phyloP scores from a whole-genome alignment of 2,797 vertebrate species.

The Siniperca undulata region DNA sequence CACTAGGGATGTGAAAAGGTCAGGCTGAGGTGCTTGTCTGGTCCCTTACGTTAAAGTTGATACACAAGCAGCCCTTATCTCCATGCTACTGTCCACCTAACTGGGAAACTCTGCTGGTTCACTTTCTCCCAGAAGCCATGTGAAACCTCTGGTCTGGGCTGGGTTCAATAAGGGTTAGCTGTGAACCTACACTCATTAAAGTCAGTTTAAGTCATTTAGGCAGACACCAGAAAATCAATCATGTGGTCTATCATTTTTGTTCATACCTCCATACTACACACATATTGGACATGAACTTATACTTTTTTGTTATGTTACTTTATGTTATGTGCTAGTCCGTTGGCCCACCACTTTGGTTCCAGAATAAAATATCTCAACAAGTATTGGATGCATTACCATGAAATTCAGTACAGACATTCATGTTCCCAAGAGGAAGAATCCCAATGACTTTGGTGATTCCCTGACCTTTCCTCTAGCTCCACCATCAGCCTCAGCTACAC shows the following conservation, averaged over 20 bases:
- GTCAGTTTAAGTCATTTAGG: neutral
- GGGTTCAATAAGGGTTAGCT: slow-evolving; percentile 2
- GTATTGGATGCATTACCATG: neutral
- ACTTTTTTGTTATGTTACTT: neutral
- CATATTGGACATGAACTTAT: no score
- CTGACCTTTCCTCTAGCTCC: neutral
- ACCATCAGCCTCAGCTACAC: neutral
- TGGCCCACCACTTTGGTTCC: neutral
- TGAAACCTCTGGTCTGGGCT: slow-evolving; percentile 1
- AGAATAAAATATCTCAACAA: neutral
- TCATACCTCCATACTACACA: neutral
- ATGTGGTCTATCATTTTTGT: neutral
- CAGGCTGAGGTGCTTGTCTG: slow-evolving; percentile 83
- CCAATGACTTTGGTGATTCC: neutral
- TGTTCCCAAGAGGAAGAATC: neutral
- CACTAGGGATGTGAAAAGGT: slow-evolving; percentile 87
- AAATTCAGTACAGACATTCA: neutral
- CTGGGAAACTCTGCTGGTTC: slow-evolving; percentile 55
- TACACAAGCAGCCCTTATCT: slow-evolving; percentile 89
- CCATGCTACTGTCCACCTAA: slow-evolving; percentile 75
- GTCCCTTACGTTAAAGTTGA: slow-evolving; percentile 83
- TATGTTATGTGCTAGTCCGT: neutral
- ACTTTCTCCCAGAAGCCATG: slow-evolving; percentile 21
- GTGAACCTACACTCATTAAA: neutral
- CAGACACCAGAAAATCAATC: neutral